Conservation (phyloP, 2,888 invertebrate genomes). For the Drosophila demipolita region DNA sequence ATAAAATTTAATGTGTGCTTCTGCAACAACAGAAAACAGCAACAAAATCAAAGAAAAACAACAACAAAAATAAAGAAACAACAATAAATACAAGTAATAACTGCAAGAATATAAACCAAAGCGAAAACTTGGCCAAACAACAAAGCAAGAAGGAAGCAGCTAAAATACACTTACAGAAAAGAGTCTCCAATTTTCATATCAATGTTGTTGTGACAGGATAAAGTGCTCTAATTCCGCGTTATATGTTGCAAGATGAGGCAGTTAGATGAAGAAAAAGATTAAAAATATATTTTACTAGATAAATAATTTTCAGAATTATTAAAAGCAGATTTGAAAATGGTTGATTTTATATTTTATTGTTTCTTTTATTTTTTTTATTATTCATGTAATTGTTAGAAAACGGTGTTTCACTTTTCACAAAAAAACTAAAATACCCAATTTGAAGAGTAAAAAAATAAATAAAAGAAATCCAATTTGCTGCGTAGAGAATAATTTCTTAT, state of each 20-base stretch:
- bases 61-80: conserved; percentile 42
- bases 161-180: neutral
- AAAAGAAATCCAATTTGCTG: conserved; percentile 24
- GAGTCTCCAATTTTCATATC: neutral
- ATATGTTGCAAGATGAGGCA: neutral
- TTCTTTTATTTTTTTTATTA: neutral
- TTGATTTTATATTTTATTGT: neutral
- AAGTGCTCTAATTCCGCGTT: neutral
- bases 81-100: conserved; percentile 69
- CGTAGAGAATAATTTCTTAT: conserved; percentile 34
- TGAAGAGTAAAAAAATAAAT: neutral
- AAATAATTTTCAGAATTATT: neutral
- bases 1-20: conserved; percentile 64
- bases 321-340: neutral
- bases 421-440: neutral
- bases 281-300: neutral
- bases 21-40: conserved; percentile 39
- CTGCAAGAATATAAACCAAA: conserved; percentile 52
- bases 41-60: conserved; percentile 29
- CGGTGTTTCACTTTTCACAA: neutral
- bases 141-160: conserved; percentile 22
- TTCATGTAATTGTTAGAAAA: neutral
- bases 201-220: neutral
- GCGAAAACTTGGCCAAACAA: conserved; percentile 61
- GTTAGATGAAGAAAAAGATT: neutral